A percentile compares a stretch with the other conserved stretches of the same genome.
phyloP scores from a whole-genome alignment of 2,113 vertebrate genomes.

The Oncorhynchus tshawytscha region DNA sequence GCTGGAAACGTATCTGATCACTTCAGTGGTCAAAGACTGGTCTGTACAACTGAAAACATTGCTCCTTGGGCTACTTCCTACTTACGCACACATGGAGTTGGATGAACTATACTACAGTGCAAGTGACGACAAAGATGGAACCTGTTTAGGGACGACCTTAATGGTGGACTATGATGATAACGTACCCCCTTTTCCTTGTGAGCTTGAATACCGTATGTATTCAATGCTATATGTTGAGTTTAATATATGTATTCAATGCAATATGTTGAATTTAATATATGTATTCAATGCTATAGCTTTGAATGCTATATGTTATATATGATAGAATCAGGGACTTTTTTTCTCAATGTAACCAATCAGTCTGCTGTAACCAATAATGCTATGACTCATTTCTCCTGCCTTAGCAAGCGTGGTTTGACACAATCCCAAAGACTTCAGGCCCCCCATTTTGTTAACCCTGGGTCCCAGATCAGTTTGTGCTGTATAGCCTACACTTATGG shows the following conservation, averaged over 20 bases:
- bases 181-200: constrained; percentile 23
- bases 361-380: not conserved
- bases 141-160: constrained; percentile 1
- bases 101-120: constrained; percentile 6
- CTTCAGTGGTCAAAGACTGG: not conserved
- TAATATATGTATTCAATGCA: constrained; percentile 21
- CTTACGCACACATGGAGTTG: constrained; percentile 8
- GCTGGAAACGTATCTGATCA: constrained; percentile 2
- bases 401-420: too few species aligned
- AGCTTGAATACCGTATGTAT: constrained; percentile 9
- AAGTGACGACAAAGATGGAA: constrained; percentile 7
- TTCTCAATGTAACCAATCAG: not conserved
- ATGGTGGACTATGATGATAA: constrained; percentile 33
- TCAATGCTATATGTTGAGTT: not conserved
- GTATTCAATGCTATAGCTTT: not conserved
- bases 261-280: too few species aligned
- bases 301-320: constrained; percentile 5
- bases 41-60: not conserved
- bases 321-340: constrained; percentile 38
- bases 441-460: not conserved
- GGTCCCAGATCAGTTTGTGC: too few species aligned
- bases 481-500: too few species aligned
- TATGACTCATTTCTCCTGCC: not conserved
- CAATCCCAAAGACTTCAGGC: too few species aligned
- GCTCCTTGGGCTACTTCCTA: not conserved